Base-by-base conservation (phyloP, 1,140 invertebrate genomes). In the Schlechtendalia chinensis region DNA sequence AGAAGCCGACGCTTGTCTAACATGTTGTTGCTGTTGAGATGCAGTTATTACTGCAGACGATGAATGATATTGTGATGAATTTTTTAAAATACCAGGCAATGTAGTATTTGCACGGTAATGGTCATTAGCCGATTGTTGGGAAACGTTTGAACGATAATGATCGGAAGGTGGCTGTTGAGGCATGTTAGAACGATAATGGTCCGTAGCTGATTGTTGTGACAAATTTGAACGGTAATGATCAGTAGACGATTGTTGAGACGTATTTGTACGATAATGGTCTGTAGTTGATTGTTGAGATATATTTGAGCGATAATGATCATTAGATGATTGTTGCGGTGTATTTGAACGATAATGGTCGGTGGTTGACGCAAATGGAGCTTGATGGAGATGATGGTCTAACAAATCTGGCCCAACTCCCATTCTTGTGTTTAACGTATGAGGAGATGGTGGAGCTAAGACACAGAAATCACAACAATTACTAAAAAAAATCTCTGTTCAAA, bases 401-500 rank as follows among this genome's bases (percentile, higher is more conserved):
- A 65, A 67, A 63, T 83, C 80, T 75, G 82, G 69, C 17, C 80
- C 69, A 65, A 75, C 47, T 45, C 71, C 74, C 45, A 81, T 81
- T 54, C 81, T 61, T 19, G 71, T 32, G 14, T 74, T 83, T 24
- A 84, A 72, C 5, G 82, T 84, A 83, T 94, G 85, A 24, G 92
- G 92, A 24, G 93, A 93, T 12, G 93, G 93, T 74, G 93, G 93
- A 45, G 93, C 93, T 93, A 84, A 69, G 24, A 69, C 5, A 69
- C 5, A 69, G 81, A 83, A 58, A 80, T 54, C 8, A 39, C 53
- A 82, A 45, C 65, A 71, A 61, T 32, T 82, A 71, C 8, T 8
- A 39, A 39, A 39, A 4, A 8, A 39, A 39, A 8, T 39, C 8
- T 39, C 8, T 39, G 8, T 4, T 39, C 32, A 39, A 39, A 39